A percentile compares a stretch with the other conserved stretches of the same genome.
Conservation (phyloP, 2,797 vertebrate genomes). For the Ceryle rudis region DNA sequence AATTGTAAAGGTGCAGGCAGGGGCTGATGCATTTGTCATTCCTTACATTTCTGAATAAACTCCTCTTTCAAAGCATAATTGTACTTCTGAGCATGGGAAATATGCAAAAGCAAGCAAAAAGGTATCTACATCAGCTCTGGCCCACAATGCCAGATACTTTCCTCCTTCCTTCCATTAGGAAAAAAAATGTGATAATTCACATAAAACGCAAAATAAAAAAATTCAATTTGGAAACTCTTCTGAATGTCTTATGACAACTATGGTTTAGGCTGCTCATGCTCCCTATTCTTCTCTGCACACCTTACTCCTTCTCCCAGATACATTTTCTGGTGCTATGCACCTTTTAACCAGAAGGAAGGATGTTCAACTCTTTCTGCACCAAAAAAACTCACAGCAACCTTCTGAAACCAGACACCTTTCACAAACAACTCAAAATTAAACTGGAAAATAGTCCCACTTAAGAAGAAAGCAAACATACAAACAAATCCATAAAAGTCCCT, state of each 20-base stretch:
- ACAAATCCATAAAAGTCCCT: neutral
- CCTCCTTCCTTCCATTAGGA: neutral
- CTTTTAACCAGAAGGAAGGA: neutral
- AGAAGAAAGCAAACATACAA: slow-evolving; percentile 15
- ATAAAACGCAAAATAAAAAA: neutral
- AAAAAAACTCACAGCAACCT: neutral
- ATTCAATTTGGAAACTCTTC: neutral
- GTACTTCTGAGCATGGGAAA: neutral
- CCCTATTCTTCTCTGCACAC: neutral
- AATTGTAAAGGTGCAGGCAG: neutral
- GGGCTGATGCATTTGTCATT: neutral
- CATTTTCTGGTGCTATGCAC: neutral
- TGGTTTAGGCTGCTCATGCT: neutral
- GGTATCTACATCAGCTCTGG: neutral
- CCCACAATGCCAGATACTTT: neutral
- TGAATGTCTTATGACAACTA: neutral
- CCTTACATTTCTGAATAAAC: neutral
- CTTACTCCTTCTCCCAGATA: neutral
- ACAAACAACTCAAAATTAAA: neutral
- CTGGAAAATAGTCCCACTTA: neutral
- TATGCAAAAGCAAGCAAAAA: neutral
- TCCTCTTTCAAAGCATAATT: neutral
- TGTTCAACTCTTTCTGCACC: neutral
- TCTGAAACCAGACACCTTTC: neutral
- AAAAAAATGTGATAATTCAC: neutral